These are phyloP conservation scores for Scaptomyza pallida DNA, from an alignment of 1,140 invertebrate species.

Conservation along the genomic window DNA sequence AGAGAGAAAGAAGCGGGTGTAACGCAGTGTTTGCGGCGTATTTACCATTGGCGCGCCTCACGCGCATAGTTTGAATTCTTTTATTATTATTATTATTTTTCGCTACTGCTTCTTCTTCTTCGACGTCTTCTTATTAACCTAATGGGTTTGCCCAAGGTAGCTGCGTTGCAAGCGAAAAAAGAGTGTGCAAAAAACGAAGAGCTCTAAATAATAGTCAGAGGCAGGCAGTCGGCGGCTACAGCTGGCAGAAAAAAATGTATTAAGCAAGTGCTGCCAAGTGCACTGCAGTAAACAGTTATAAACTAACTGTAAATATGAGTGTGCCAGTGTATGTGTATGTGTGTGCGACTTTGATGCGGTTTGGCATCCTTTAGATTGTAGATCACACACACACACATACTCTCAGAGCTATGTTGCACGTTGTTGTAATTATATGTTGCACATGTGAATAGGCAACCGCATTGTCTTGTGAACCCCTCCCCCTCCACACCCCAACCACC, in stretches of 20 bases:
- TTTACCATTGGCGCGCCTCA: constrained; percentile 71
- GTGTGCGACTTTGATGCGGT: constrained; percentile 66
- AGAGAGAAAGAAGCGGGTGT: constrained; percentile 2
- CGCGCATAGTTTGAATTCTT: constrained; percentile 71
- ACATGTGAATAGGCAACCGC: constrained; percentile 52
- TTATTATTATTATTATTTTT: constrained; percentile 15
- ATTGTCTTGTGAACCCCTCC: constrained; percentile 51
- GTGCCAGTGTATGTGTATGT: constrained; percentile 33
- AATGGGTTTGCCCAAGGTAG: constrained; percentile 81
- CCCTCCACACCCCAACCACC: background rate
- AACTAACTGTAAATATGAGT: constrained; percentile 30
- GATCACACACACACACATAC: constrained; percentile 3
- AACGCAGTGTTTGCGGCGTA: constrained; percentile 70
- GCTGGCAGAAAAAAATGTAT: constrained; percentile 57
- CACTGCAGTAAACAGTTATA: constrained; percentile 59
- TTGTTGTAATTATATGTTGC: constrained; percentile 46
- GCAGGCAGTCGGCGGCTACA: constrained; percentile 20
- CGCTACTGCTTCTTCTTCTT: constrained; percentile 3
- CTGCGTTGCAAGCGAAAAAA: constrained; percentile 14
- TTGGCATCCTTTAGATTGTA: constrained; percentile 47
- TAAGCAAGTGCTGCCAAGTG: constrained; percentile 69
- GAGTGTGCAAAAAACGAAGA: constrained; percentile 11
- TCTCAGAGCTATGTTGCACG: constrained; percentile 7
- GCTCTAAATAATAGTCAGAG: constrained; percentile 23
- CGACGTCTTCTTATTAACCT: constrained; percentile 76